phyloP scores from a whole-genome alignment of 2,113 vertebrate genomes.

The Stegastes partitus region DNA sequence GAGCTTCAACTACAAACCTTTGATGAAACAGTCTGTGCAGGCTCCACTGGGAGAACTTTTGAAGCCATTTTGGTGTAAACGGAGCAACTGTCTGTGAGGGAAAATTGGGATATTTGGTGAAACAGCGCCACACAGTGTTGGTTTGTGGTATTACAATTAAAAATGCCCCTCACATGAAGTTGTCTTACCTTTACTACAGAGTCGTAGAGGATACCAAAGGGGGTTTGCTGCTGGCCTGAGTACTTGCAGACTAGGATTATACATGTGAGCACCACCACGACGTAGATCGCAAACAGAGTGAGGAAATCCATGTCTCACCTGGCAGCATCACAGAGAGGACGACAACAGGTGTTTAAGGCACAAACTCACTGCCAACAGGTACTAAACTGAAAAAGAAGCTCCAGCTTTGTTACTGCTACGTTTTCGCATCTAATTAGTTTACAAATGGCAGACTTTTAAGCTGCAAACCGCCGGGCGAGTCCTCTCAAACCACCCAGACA shows the following conservation, averaged over 20 bases:
- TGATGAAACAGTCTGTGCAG: conserved; percentile 90
- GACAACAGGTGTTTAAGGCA: conserved; percentile 51
- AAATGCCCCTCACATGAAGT: too few species aligned
- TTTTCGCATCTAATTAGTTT: too few species aligned
- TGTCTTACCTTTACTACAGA: conserved; percentile 71
- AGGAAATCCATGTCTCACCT: conserved; percentile 92
- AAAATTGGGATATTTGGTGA: neutral
- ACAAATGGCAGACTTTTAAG: neutral
- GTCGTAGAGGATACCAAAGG: conserved; percentile 60
- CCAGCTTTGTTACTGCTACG: rapidly evolving
- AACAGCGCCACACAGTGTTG: conserved; percentile 30
- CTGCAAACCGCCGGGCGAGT: rapidly evolving
- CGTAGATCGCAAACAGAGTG: conserved; percentile 88
- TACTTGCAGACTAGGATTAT: conserved; percentile 83
- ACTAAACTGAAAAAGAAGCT: neutral
- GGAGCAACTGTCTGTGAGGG: conserved; percentile 80
- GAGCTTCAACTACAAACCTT: conserved; percentile 79
- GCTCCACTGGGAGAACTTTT: conserved; percentile 66
- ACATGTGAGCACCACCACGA: conserved; percentile 80
- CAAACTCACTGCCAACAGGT: neutral
- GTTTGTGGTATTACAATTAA: neutral
- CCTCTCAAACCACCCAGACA: neutral
- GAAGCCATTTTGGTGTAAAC: conserved; percentile 87
- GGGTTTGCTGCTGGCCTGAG: conserved; percentile 80
- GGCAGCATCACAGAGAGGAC: neutral